Conservation (phyloP, 2,113 vertebrate species). For the Esox niger region DNA sequence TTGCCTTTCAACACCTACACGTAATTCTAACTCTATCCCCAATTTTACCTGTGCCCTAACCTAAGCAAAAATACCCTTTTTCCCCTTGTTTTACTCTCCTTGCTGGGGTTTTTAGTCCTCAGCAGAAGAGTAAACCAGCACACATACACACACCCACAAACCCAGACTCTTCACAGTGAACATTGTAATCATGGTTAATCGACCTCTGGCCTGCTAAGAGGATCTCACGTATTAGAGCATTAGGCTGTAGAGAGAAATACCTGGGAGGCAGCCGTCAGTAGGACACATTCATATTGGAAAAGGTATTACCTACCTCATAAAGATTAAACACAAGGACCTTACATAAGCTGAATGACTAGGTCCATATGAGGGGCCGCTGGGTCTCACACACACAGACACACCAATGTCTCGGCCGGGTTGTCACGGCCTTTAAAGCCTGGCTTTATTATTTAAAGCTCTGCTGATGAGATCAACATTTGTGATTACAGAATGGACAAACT, state of each 20-base stretch:
- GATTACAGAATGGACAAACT: neutral
- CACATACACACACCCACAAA: slow-evolving; percentile 11
- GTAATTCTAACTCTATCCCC: too few relatives aligned
- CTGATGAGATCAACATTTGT: neutral
- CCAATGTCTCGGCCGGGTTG: neutral
- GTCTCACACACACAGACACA: neutral
- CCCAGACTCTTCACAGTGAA: slow-evolving; percentile 22
- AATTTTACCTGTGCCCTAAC: too few relatives aligned
- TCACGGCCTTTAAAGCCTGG: neutral
- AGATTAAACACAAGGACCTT: slow-evolving; percentile 40
- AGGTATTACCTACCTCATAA: slow-evolving; percentile 43
- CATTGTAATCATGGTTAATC: slow-evolving; percentile 49
- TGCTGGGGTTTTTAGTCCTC: too few relatives aligned
- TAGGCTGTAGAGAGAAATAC: slow-evolving; percentile 27
- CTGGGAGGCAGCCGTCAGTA: slow-evolving; percentile 32
- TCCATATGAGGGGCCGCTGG: neutral
- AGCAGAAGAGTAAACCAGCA: too few relatives aligned
- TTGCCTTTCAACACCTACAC: too few relatives aligned
- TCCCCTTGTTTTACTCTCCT: too few relatives aligned
- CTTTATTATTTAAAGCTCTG: neutral
- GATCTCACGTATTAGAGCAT: slow-evolving; percentile 53
- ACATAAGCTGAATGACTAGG: slow-evolving; percentile 31
- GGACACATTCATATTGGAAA: slow-evolving; percentile 45
- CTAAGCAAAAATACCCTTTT: too few relatives aligned
- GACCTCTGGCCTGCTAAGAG: slow-evolving; percentile 51